Base-by-base conservation (phyloP, 2,113 vertebrate genomes). In the Fulmarus glacialis region DNA sequence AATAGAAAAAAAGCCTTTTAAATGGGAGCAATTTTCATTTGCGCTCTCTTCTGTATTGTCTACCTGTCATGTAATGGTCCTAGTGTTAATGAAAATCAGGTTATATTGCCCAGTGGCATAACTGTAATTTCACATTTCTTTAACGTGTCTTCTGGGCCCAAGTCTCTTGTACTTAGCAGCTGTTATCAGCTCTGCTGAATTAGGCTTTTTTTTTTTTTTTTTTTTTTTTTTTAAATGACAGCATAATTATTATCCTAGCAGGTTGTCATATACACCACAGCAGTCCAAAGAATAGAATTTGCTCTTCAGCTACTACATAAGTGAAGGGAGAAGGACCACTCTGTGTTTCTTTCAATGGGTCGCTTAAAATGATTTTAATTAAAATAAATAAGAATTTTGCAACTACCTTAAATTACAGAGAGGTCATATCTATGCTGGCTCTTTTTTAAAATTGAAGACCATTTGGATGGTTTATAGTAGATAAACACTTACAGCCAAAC, bases 341-440 rank as follows among this genome's bases (percentile, higher is more conserved):
- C 5, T 52, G 6, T 11, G 6, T 60, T 88, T 67, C n/a, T 72
- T 75, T 52, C 21, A 72, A 12, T 36, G 4, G 3, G 6, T 36
- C 8, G 32, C 4, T 47, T 92, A 67, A 32, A 85, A 78, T 53
- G 0, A 58, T 70, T 87, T 80, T n/a, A 48, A 29, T 23, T 74
- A 12, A 59, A 81, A 62, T 78, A 60, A 66, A 87, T 17, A 22
- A 5, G 8, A 95, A 81, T 58, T 62, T 48, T 52, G 5, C 9
- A 75, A 36, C 11, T 74, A 75, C 9, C 7, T 59, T 58, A 81
- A 84, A 42, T 74, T n/a, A 45, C 26, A 79, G 11, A 36, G 9
- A 53, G 3, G 4, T 68, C 10, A 15, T 3, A 1, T 52, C 20
- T 56, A 6, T 27, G 5, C 1, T 73, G 19, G 1, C 5, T 70